Conservation (phyloP, 2,888 invertebrate genomes). For the Tetanocera ferruginea region DNA sequence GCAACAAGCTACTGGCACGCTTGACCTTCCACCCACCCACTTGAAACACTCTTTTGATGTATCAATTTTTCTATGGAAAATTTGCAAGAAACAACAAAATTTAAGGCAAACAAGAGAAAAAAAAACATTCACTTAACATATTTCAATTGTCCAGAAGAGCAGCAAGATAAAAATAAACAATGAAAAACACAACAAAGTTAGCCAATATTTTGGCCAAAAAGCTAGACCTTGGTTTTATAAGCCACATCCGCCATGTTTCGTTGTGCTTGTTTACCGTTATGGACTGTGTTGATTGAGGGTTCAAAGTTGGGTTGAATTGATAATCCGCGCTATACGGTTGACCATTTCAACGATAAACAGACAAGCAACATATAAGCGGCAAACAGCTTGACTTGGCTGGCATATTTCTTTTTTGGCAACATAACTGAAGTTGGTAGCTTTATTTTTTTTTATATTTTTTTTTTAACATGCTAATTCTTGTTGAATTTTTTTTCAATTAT, state of each 20-base stretch:
- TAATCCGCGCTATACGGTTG: constrained; percentile 52
- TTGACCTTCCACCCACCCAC: not conserved
- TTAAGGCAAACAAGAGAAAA: not conserved
- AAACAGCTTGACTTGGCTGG: not conserved
- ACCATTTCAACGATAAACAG: constrained; percentile 11
- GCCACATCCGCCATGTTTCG: constrained; percentile 30
- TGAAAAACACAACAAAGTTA: not conserved
- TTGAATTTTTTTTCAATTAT: constrained; percentile 1
- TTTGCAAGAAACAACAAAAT: constrained; percentile 5
- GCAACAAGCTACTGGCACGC: constrained; percentile 32
- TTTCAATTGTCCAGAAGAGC: constrained; percentile 29
- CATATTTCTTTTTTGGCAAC: constrained; percentile 3
- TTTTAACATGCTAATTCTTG: constrained; percentile 2
- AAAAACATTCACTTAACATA: constrained; percentile 34
- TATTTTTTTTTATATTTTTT: not conserved
- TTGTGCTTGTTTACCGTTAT: not conserved
- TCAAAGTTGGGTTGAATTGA: constrained; percentile 60
- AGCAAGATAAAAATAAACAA: not conserved
- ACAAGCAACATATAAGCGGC: not conserved
- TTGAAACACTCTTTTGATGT: constrained; percentile 7
- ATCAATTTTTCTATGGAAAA: constrained; percentile 25
- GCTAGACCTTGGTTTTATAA: constrained; percentile 34
- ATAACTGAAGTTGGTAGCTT: not conserved
- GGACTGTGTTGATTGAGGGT: not conserved
- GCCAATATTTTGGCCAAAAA: constrained; percentile 18